Evolutionary conservation across 2,113 vertebrate genomes (phyloP).

Genomic region (Neomonachus schauinslandi): DNA sequence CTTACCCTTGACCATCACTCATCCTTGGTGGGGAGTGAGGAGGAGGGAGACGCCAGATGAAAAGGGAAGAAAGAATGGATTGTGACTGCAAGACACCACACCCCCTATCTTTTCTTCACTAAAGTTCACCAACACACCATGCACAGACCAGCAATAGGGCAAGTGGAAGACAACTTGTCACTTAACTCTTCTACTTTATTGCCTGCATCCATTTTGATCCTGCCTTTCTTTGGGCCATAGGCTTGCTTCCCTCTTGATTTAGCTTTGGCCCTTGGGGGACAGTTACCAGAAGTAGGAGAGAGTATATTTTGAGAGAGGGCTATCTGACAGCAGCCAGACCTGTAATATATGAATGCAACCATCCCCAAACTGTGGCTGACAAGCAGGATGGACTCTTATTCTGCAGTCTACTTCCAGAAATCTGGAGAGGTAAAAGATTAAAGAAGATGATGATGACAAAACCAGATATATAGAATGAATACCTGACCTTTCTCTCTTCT

Average conservation of each 20-base stretch:
- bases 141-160: not conserved
- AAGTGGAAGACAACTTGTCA: not conserved
- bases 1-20: not conserved
- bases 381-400: not conserved
- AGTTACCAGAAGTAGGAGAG: not conserved
- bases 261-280: not conserved
- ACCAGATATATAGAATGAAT: not conserved
- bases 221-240: not conserved
- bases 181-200: not conserved
- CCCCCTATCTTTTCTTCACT: not conserved
- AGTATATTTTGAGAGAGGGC: not conserved
- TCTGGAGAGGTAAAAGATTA: not conserved
- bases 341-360: not conserved
- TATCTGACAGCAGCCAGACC: not conserved
- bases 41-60: not conserved
- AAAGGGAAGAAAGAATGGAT: not conserved
- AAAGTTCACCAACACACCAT: not conserved
- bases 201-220: not conserved
- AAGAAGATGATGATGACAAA: not conserved
- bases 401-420: constrained; percentile 29
- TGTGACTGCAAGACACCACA: not conserved
- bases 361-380: not conserved
- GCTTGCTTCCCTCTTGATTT: not conserved
- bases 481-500: not conserved
- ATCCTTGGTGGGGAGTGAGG: not conserved